These are phyloP conservation scores for Morelia viridis DNA, from an alignment of 2,797 vertebrate genomes.

Conservation along the genomic window DNA sequence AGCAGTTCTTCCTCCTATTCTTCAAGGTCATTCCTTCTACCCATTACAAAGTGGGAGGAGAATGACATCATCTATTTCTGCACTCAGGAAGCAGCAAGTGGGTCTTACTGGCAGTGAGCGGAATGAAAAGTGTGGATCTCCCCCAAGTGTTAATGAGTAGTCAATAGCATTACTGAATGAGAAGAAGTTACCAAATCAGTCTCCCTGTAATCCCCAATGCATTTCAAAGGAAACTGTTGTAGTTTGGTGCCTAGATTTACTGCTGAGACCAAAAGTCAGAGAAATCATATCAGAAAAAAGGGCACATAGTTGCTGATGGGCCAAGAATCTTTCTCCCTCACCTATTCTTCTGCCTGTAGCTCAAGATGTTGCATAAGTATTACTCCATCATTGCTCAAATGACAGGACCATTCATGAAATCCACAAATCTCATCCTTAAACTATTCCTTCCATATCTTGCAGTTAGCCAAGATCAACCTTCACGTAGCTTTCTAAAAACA, in stretches of 20 bases:
- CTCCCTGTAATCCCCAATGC: not conserved
- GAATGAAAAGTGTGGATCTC: not conserved
- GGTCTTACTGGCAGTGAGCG: not conserved
- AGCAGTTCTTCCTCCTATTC: not conserved
- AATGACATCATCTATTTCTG: not conserved
- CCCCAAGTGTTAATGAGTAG: too few species aligned
- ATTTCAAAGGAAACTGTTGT: not conserved
- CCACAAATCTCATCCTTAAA: not conserved
- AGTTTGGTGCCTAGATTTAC: not conserved
- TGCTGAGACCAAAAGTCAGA: not conserved
- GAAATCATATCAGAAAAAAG: too few species aligned
- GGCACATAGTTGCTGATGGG: not conserved
- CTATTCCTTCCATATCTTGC: not conserved
- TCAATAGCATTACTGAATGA: not conserved
- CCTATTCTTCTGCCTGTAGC: not conserved
- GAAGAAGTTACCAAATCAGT: not conserved
- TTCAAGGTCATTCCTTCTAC: not conserved
- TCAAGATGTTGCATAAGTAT: not conserved
- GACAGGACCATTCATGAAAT: not conserved
- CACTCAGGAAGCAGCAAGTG: not conserved
- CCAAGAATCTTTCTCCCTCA: not conserved
- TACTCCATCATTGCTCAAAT: not conserved
- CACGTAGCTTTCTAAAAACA: not conserved
- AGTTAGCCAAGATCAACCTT: not conserved
- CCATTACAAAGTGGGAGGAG: not conserved